These are phyloP conservation scores for Saguinus midas DNA, from an alignment of 2,113 vertebrate genomes.

Conservation along the genomic window DNA sequence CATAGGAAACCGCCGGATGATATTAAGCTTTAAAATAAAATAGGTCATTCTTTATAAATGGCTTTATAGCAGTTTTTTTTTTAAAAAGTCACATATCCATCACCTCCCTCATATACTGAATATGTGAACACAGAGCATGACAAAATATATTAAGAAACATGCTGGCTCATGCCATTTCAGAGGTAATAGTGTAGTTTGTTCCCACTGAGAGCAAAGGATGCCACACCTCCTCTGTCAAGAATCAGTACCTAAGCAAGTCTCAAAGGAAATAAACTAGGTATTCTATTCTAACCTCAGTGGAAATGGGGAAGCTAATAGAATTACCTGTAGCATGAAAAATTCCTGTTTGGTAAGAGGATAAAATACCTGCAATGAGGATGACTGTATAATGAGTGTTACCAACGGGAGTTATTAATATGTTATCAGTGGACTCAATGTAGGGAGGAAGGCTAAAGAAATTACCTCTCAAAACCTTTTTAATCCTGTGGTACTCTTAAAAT, in stretches of 20 bases:
- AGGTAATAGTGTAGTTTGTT: neutral
- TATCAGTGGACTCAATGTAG: neutral
- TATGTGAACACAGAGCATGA: neutral
- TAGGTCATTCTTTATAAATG: conserved; percentile 53
- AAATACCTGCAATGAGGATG: conserved; percentile 9
- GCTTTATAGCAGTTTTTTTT: conserved; percentile 5
- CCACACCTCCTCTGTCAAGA: conserved; percentile 10
- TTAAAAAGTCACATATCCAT: conserved; percentile 8
- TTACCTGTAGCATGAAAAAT: conserved; percentile 41
- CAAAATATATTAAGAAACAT: conserved; percentile 10
- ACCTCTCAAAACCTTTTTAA: conserved; percentile 45
- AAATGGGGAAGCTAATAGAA: conserved; percentile 38
- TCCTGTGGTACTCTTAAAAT: conserved; percentile 19
- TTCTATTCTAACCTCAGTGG: neutral
- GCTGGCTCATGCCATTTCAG: neutral
- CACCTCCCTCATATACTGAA: neutral
- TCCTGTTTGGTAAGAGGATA: conserved; percentile 34
- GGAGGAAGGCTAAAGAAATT: neutral
- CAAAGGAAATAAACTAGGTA: conserved; percentile 36
- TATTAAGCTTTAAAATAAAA: conserved; percentile 59
- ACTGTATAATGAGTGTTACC: neutral
- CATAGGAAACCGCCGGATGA: neutral
- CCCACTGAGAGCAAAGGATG: neutral
- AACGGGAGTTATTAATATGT: conserved; percentile 41
- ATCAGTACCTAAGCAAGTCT: neutral